A percentile compares a stretch with the other conserved stretches of the same genome.
Conservation (phyloP, 1,140 invertebrate species). For the Andricus grossulariae region DNA sequence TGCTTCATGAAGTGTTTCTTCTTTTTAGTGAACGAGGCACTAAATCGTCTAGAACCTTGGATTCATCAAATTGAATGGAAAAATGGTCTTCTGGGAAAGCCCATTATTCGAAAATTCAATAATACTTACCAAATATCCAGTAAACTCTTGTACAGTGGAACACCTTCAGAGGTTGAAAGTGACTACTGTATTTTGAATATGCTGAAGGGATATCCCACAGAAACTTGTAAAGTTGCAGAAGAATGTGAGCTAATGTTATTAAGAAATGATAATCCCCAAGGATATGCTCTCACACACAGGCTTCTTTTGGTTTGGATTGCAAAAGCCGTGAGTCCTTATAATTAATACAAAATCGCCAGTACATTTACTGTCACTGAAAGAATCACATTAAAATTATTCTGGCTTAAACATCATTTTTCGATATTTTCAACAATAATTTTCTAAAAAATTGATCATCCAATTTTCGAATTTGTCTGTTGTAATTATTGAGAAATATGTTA, state of each 20-base stretch:
- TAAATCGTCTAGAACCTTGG: background rate
- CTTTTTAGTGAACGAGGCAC: background rate
- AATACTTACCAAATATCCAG: background rate
- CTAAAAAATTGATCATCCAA: background rate
- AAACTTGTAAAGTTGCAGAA: background rate
- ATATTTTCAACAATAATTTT: background rate
- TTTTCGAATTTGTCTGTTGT: background rate
- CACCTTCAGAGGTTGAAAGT: background rate
- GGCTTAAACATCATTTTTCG: too few relatives aligned
- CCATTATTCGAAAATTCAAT: background rate
- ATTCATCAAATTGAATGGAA: background rate
- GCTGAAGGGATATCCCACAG: background rate
- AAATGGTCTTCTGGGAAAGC: background rate
- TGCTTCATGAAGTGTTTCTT: background rate
- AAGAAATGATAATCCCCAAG: conserved; percentile 8
- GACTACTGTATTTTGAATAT: background rate
- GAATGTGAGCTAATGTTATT: conserved; percentile 1
- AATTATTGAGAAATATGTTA: background rate
- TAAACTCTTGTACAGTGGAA: background rate
- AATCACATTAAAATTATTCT: background rate
- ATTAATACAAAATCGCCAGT: background rate
- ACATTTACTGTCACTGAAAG: background rate
- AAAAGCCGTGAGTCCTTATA: background rate
- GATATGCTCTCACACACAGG: background rate
- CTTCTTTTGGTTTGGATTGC: background rate